Percentiles rank a stretch among this genome's conserved stretches.
phyloP scores from a whole-genome alignment of 2,113 vertebrate species.

The Plectropomus leopardus region DNA sequence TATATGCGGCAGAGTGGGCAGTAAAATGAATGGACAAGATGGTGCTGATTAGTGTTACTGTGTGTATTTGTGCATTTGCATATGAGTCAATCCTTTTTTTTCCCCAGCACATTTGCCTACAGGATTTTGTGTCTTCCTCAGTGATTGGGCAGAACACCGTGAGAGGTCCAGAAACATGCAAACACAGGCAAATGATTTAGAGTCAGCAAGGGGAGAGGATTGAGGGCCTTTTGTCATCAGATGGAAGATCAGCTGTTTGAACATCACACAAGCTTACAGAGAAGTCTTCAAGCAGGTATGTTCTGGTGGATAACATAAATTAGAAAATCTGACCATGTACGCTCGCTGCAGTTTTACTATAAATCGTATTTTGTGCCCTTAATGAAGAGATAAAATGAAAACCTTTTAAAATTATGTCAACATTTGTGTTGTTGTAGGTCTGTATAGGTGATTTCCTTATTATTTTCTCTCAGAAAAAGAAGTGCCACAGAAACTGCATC shows the following conservation, averaged over 20 bases:
- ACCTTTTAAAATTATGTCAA: not conserved
- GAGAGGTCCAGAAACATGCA: constrained; percentile 78
- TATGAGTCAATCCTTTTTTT: constrained; percentile 60
- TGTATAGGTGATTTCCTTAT: not conserved
- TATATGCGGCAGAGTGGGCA: not conserved
- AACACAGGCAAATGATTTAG: constrained; percentile 81
- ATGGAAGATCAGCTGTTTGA: constrained; percentile 30
- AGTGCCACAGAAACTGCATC: constrained; percentile 3
- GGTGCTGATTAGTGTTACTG: constrained; percentile 27
- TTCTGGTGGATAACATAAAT: not conserved
- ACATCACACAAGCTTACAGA: constrained; percentile 5
- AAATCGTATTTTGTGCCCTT: not conserved
- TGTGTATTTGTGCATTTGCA: constrained; percentile 70
- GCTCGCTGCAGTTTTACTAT: not conserved
- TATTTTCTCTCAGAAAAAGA: constrained; percentile 23
- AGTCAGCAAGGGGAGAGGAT: constrained; percentile 16
- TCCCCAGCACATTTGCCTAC: constrained; percentile 79
- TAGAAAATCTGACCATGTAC: not conserved
- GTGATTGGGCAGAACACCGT: constrained; percentile 72
- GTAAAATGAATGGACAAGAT: constrained; percentile 3
- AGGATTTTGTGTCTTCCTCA: constrained; percentile 49
- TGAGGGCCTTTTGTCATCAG: constrained; percentile 33
- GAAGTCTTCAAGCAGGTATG: constrained; percentile 33
- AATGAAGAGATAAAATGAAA: not conserved
- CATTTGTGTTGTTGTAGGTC: not conserved